Conservation (phyloP, 2,797 vertebrate species). For the Anguilla megastoma region DNA sequence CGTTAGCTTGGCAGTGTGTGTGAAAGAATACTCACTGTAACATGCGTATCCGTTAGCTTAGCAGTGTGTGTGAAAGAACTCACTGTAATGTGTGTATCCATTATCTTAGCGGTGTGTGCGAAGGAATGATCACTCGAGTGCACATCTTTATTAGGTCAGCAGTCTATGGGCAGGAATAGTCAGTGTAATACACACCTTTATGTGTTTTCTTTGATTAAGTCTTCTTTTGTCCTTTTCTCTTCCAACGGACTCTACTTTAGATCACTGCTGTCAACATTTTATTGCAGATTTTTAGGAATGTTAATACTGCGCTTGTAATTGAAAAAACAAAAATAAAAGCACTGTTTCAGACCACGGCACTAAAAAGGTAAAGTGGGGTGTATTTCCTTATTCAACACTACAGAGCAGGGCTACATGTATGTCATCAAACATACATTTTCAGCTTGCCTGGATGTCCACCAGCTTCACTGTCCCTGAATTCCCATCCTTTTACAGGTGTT, state of each 20-base stretch:
- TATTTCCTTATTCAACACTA: neutral
- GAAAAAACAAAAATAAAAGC: neutral
- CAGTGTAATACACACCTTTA: slow-evolving; percentile 2
- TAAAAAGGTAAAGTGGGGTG: neutral
- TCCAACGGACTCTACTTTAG: neutral
- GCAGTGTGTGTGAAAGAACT: neutral
- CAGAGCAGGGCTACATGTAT: too few relatives aligned
- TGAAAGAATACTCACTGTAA: neutral
- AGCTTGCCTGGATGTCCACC: neutral
- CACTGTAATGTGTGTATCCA: neutral
- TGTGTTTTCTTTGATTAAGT: slow-evolving; percentile 7
- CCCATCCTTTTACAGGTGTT: neutral
- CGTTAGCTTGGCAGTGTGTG: too few relatives aligned
- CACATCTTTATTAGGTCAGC: neutral
- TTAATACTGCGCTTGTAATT: neutral
- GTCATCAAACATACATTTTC: neutral
- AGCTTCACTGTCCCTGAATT: neutral
- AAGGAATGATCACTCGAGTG: neutral
- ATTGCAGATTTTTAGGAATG: neutral
- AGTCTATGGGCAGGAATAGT: neutral
- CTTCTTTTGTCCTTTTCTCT: neutral
- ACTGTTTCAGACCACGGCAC: neutral
- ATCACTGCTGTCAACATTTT: neutral
- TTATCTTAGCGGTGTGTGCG: neutral
- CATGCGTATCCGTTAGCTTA: neutral